Percentiles rank a stretch among this genome's conserved stretches.
Conservation (phyloP, 2,888 invertebrate genomes). For the Bellardia bayeri region DNA sequence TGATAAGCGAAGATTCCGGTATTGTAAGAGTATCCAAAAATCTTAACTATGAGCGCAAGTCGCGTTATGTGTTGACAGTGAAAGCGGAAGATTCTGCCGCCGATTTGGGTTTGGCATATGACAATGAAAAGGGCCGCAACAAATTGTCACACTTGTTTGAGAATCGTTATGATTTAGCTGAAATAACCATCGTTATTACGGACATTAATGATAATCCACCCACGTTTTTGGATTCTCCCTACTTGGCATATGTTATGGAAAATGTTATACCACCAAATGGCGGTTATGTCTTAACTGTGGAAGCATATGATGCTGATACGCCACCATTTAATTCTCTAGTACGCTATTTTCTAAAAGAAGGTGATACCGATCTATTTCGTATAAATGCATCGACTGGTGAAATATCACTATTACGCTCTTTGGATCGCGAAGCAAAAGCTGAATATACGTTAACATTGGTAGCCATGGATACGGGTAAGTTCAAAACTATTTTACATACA, state of each 20-base stretch:
- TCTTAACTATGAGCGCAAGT: constrained; percentile 95
- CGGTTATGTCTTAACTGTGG: constrained; percentile 92
- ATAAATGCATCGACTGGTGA: constrained; percentile 97
- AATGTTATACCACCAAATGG: constrained; percentile 92
- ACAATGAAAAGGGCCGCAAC: constrained; percentile 62
- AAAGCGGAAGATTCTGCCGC: constrained; percentile 95
- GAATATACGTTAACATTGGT: constrained; percentile 94
- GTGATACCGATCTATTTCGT: constrained; percentile 94
- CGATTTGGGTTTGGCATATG: constrained; percentile 84
- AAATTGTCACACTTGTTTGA: constrained; percentile 73
- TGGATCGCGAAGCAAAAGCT: constrained; percentile 93
- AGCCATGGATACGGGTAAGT: constrained; percentile 97
- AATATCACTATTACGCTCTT: constrained; percentile 91
- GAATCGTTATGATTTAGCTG: constrained; percentile 90
- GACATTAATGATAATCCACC: constrained; percentile 98
- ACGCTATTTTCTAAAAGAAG: constrained; percentile 96
- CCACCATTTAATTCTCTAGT: constrained; percentile 95
- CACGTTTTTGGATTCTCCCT: constrained; percentile 96
- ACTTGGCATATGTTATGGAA: constrained; percentile 96
- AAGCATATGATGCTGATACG: constrained; percentile 95
- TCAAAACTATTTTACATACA: constrained; percentile 50
- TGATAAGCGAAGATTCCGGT: constrained; percentile 96
- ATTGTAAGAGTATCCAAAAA: constrained; percentile 96
- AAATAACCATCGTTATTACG: constrained; percentile 92
- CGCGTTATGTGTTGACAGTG: constrained; percentile 92